Conservation (phyloP, 2,797 vertebrate genomes). For the Chelonia mydas region DNA sequence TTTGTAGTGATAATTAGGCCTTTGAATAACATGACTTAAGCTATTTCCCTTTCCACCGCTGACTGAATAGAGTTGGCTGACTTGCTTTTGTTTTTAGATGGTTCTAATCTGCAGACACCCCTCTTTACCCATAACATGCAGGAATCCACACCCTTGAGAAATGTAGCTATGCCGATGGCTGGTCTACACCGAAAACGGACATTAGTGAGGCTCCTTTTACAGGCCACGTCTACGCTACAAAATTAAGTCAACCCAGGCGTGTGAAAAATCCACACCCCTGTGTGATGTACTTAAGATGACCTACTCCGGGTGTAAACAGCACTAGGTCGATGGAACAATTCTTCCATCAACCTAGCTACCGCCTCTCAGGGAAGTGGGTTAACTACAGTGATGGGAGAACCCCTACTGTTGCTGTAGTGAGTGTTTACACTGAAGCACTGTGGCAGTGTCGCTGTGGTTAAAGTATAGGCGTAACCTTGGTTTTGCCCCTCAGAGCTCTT, state of each 20-base stretch:
- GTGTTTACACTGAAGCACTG: background rate
- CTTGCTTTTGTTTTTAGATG: background rate
- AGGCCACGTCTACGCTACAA: background rate
- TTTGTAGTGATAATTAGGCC: background rate
- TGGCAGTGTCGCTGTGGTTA: background rate
- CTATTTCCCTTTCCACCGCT: background rate
- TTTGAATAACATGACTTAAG: background rate
- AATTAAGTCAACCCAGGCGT: background rate
- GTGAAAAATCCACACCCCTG: background rate
- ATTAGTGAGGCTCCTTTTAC: background rate
- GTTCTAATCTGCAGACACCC: background rate
- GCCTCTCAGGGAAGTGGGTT: background rate
- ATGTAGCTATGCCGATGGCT: background rate
- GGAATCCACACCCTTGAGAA: background rate
- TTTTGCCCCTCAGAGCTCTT: fast-evolving
- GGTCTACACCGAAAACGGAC: no score
- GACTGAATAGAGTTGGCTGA: background rate
- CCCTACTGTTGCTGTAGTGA: no score
- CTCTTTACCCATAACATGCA: background rate
- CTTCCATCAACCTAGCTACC: background rate
- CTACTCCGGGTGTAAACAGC: background rate
- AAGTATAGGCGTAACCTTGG: background rate
- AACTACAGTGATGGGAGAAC: background rate
- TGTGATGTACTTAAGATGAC: background rate
- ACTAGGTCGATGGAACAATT: background rate